phyloP scores from a whole-genome alignment of 2,797 vertebrate genomes.

The Aselliscus stoliczkanus region DNA sequence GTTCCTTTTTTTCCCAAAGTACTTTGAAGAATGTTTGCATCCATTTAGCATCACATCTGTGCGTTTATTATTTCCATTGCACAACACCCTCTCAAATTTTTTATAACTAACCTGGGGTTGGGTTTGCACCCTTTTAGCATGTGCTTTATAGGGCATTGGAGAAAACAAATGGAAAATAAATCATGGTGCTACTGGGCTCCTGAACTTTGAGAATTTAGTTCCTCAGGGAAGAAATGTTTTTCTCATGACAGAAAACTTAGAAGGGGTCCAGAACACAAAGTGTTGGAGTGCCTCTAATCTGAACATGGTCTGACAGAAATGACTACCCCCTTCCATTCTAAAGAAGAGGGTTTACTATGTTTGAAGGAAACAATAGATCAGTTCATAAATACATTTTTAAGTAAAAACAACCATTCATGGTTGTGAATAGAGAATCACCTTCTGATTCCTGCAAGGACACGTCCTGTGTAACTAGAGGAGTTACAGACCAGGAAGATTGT shows the following conservation, averaged over 20 bases:
- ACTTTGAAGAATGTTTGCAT: not conserved
- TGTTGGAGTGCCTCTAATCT: not conserved
- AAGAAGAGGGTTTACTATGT: not conserved
- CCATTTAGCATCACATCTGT: not conserved
- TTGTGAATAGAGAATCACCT: not conserved
- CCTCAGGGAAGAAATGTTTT: not conserved
- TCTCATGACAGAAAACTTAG: not conserved
- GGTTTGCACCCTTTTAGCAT: not conserved
- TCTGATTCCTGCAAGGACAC: not conserved
- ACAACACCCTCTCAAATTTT: not conserved
- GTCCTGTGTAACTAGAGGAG: not conserved
- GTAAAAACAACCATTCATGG: not conserved
- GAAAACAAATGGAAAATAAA: not conserved
- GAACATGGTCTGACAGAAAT: not conserved
- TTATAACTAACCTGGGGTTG: not conserved
- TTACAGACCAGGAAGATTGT: not conserved
- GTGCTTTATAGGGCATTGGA: not conserved
- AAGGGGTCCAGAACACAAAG: not conserved
- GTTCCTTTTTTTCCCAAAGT: not conserved
- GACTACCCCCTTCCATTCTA: not conserved
- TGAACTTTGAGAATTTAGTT: not conserved
- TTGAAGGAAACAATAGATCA: not conserved
- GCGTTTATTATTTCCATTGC: not conserved
- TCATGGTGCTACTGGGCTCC: not conserved
- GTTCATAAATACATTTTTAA: not conserved